Evolutionary conservation across 2,113 vertebrate genomes (phyloP).

Genomic region (Caranx ignobilis): DNA sequence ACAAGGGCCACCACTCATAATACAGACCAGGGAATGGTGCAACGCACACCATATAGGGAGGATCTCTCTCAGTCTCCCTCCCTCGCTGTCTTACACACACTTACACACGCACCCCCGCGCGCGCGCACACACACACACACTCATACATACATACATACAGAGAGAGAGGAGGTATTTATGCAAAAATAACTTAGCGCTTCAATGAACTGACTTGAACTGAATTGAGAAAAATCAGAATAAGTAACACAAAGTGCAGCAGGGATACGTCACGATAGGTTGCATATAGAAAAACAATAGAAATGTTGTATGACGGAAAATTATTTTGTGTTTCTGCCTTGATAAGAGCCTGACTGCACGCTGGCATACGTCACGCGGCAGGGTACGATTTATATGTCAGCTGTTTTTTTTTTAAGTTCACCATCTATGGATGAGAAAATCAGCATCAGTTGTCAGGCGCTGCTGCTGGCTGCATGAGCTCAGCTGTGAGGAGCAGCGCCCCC

Average conservation of each 20-base stretch:
- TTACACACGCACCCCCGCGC: conserved; percentile 17
- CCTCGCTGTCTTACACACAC: conserved; percentile 16
- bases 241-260: conserved; percentile 2
- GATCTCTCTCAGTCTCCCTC: conserved; percentile 42
- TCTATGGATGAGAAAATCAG: conserved; percentile 46
- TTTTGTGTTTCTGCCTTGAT: neutral
- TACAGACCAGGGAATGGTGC: conserved; percentile 88
- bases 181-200: conserved; percentile 24
- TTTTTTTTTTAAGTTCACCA: conserved; percentile 42
- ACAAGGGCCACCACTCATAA: conserved; percentile 81
- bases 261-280: too few species aligned
- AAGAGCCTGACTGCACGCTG: neutral
- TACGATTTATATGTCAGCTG: neutral
- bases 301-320: neutral
- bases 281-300: neutral
- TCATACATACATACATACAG: neutral
- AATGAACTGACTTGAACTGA: neutral
- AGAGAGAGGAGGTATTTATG: conserved; percentile 3
- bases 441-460: conserved; percentile 62
- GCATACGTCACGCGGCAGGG: conserved; percentile 1
- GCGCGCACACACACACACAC: conserved; percentile 28
- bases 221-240: neutral
- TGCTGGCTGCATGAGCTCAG: conserved; percentile 6
- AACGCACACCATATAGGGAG: conserved; percentile 82
- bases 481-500: conserved; percentile 77